These are phyloP conservation scores for Nemoura dubitans DNA, from an alignment of 2,888 invertebrate species.

Conservation along the genomic window DNA sequence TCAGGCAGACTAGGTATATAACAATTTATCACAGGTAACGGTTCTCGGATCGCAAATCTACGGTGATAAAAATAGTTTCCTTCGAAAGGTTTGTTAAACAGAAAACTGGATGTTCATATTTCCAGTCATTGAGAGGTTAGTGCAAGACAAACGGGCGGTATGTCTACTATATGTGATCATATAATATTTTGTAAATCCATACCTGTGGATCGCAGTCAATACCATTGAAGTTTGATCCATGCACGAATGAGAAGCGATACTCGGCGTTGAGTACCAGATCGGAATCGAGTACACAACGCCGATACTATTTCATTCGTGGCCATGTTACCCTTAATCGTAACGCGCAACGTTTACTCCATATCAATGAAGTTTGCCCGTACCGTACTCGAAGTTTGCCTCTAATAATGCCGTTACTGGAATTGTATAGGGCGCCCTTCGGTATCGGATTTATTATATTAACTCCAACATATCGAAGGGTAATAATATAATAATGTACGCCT, in stretches of 20 bases:
- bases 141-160: not conserved
- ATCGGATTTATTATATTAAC: not conserved
- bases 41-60: constrained; percentile 34
- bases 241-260: not conserved
- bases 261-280: not conserved
- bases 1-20: not conserved
- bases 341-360: not conserved
- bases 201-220: constrained; percentile 28
- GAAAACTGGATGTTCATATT: constrained; percentile 35
- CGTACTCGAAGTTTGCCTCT: not conserved
- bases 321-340: not conserved
- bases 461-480: not conserved
- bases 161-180: not conserved
- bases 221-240: constrained; percentile 12
- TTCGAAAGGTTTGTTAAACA: constrained; percentile 35
- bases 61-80: constrained; percentile 28
- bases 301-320: not conserved
- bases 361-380: constrained; percentile 4
- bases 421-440: not conserved
- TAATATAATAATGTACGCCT: no score
- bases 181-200: not conserved
- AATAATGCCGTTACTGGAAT: not conserved
- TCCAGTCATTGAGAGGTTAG: constrained; percentile 13
- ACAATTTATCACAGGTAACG: not conserved
- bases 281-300: not conserved